These are phyloP conservation scores for Orbicella faveolata DNA, from an alignment of 64 coral and sea anemone genomes.

Conservation along the genomic window DNA sequence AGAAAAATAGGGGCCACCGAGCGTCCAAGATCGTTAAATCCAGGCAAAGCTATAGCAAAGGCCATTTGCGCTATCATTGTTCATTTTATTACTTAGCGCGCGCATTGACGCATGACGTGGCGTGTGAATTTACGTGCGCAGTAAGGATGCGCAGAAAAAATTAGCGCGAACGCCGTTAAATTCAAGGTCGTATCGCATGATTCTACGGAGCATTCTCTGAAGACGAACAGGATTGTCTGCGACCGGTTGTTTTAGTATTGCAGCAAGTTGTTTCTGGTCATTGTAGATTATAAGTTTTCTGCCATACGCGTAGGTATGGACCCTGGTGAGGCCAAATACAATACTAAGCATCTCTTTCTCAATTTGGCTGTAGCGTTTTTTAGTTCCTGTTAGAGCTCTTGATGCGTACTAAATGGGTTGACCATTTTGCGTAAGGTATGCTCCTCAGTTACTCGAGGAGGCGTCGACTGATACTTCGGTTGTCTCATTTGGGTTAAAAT, in stretches of 20 bases:
- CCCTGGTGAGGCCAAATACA: slow-evolving; percentile 5
- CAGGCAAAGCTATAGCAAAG: too few relatives aligned
- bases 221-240: background rate
- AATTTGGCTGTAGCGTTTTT: background rate
- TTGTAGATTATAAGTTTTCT: slow-evolving; percentile 28
- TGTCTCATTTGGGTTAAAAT: slow-evolving; percentile 26
- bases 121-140: too few relatives aligned
- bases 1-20: too few relatives aligned
- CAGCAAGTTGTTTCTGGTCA: slow-evolving; percentile 32
- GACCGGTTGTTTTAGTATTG: background rate
- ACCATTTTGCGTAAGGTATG: too few relatives aligned
- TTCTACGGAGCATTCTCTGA: slow-evolving; percentile 18
- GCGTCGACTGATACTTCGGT: slow-evolving; percentile 26
- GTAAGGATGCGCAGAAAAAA: too few relatives aligned
- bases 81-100: too few relatives aligned
- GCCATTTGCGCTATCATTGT: too few relatives aligned
- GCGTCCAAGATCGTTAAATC: too few relatives aligned
- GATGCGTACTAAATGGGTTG: too few relatives aligned
- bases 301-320: slow-evolving; percentile 35
- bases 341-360: background rate
- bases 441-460: background rate
- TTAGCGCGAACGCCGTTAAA: too few relatives aligned
- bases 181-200: slow-evolving; percentile 10
- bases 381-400: background rate
- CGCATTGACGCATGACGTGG: too few relatives aligned